Conservation (phyloP, 2,113 vertebrate species). For the Poecilia latipinna region DNA sequence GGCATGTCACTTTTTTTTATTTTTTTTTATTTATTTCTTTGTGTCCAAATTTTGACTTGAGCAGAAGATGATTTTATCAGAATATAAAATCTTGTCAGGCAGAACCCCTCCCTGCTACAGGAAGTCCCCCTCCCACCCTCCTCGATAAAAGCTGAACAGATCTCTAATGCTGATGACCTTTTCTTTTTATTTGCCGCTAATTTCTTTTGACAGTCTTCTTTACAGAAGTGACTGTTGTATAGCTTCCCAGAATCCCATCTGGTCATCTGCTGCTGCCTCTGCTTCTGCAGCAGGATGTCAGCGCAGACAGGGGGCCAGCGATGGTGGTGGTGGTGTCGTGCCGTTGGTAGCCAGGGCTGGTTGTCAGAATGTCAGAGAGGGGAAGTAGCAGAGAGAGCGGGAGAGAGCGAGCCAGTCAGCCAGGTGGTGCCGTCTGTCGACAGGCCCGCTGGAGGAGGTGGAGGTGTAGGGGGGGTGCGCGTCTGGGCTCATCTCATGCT, state of each 20-base stretch:
- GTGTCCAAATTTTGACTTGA: accelerated
- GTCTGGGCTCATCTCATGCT: slow-evolving; percentile 48
- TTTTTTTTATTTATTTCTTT: not conserved
- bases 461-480: not conserved
- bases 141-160: not conserved
- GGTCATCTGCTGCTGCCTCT: slow-evolving; percentile 49
- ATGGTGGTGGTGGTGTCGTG: slow-evolving; percentile 42
- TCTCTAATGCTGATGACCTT: accelerated
- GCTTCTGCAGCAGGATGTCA: slow-evolving; percentile 52
- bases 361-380: slow-evolving; percentile 55
- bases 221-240: slow-evolving; percentile 33
- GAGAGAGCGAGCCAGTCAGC: slow-evolving; percentile 32
- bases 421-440: slow-evolving; percentile 67
- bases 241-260: slow-evolving; percentile 61
- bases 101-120: not conserved
- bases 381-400: slow-evolving; percentile 10
- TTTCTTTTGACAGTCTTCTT: slow-evolving; percentile 28
- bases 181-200: slow-evolving; percentile 7
- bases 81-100: not conserved
- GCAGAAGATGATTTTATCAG: not conserved
- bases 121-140: accelerated
- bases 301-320: slow-evolving; percentile 43
- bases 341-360: slow-evolving; percentile 52
- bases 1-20: not conserved
- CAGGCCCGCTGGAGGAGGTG: slow-evolving; percentile 35